phyloP scores from a whole-genome alignment of 1,140 invertebrate species.

The Melitaea cinxia region DNA sequence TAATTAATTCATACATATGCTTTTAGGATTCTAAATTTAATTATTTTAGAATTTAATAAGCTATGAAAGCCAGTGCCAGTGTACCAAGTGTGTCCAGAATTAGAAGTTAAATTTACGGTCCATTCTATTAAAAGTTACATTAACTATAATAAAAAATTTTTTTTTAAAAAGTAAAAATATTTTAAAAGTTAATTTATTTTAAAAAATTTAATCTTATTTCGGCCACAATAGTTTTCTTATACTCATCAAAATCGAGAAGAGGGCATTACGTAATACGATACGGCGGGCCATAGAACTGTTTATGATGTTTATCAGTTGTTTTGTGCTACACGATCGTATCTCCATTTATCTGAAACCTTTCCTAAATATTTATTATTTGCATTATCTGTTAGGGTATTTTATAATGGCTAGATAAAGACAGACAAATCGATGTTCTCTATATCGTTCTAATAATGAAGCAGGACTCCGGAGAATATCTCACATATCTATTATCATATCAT shows the following conservation, averaged over 20 bases:
- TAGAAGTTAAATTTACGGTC: too few relatives aligned
- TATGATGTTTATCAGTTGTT: constrained; percentile 48
- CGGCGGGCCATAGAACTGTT: constrained; percentile 44
- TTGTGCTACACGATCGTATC: constrained; percentile 36
- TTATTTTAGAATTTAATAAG: too few relatives aligned
- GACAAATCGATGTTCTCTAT: constrained; percentile 7
- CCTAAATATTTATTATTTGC: constrained; percentile 25
- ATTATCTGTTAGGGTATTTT: constrained; percentile 12
- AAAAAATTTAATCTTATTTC: background rate
- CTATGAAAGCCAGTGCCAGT: too few relatives aligned
- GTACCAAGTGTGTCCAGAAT: too few relatives aligned
- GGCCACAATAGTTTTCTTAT: constrained; percentile 2
- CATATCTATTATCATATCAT: too few relatives aligned
- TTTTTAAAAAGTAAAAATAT: too few relatives aligned
- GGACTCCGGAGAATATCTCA: background rate
- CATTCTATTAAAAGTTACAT: too few relatives aligned
- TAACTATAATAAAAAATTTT: too few relatives aligned
- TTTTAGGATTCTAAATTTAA: too few relatives aligned
- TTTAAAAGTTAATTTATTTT: background rate
- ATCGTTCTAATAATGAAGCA: background rate
- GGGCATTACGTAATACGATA: constrained; percentile 60
- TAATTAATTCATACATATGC: too few relatives aligned
- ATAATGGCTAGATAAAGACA: constrained; percentile 1
- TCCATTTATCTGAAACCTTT: constrained; percentile 31
- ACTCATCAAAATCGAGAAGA: constrained; percentile 43